Conservation (phyloP, 2,888 invertebrate species). For the Ethmia dodecea region DNA sequence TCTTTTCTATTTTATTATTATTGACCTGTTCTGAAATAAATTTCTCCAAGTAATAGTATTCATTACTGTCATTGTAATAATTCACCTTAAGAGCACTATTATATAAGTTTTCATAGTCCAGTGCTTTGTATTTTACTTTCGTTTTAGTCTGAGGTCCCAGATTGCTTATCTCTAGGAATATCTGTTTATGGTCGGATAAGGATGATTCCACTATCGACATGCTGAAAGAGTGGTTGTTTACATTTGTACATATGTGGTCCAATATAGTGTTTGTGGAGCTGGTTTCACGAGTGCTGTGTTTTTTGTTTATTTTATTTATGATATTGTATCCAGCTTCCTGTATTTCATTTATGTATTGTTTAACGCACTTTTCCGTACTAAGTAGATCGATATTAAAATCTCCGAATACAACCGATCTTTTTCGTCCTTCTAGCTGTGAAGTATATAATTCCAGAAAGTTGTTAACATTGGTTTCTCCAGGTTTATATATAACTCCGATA, state of each 20-base stretch:
- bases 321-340: slow-evolving; percentile 8
- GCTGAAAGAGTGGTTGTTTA: background rate
- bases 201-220: background rate
- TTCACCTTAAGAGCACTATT: background rate
- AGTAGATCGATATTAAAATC: slow-evolving; percentile 8
- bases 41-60: background rate
- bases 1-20: background rate
- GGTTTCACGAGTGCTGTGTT: slow-evolving; percentile 10
- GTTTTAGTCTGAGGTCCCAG: background rate
- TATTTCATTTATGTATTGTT: slow-evolving; percentile 11
- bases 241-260: background rate
- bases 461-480: slow-evolving; percentile 1
- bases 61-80: background rate
- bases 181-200: no score
- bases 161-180: background rate
- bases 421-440: slow-evolving; percentile 1
- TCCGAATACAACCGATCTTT: slow-evolving; percentile 7
- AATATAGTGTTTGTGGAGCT: background rate
- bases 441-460: slow-evolving; percentile 6
- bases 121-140: background rate
- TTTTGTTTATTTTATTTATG: slow-evolving; percentile 14
- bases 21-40: background rate
- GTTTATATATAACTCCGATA: slow-evolving; percentile 14
- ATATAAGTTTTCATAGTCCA: background rate
- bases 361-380: background rate